Evolutionary conservation across 2,113 vertebrate genomes (phyloP), one percentile per base, ranked within the genome.

Genomic region (Engraulis encrasicolus): DNA sequence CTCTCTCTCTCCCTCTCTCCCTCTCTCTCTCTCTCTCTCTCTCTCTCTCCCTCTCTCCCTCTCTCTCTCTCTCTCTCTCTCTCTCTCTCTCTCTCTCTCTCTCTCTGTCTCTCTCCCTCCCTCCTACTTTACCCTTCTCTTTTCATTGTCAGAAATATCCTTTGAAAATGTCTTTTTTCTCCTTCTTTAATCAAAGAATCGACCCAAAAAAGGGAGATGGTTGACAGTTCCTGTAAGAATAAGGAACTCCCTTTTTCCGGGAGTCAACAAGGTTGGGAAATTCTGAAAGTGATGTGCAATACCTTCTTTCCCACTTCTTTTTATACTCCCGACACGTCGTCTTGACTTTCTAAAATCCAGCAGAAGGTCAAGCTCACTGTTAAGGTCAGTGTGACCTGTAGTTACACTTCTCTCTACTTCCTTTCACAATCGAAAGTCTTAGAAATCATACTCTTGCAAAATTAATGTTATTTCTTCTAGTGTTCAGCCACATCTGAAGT

Each of bases 81-180:
- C 40, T n/a, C 31, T 61, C 71, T 78, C 23, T 4, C 17, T 14
- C n/a, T 19, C 78, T 9, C 80, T 48, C 36, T 78, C 20, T 40
- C 80, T 36, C 34, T 4, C 34, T 52, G 27, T 49, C n/a, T 83
- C 50, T 0, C 45, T 36, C 58, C 83, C 61, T 84, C 80, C 81
- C 74, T 77, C 50, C 48, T 80, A 17, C 88, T 79, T 79, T 40
- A 38, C 81, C 50, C 50, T 74, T 50, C n/a, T 83, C 11, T 87
- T 84, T 83, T 84, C 27, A 14, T 81, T 38, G 40, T 80, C 80
- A 61, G 81, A 87, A 84, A 87, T 86, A 84, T 86, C 50, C 86
- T 86, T 87, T 87, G 86, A 86, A 85, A 88, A 90, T 85, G n/a
- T 88, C 82, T 85, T 40, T 74, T 48, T 52, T 88, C 88, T 82